A percentile compares a stretch with the other conserved stretches of the same genome.
phyloP scores from a whole-genome alignment of 2,797 vertebrate species.

The Periparus ater region DNA sequence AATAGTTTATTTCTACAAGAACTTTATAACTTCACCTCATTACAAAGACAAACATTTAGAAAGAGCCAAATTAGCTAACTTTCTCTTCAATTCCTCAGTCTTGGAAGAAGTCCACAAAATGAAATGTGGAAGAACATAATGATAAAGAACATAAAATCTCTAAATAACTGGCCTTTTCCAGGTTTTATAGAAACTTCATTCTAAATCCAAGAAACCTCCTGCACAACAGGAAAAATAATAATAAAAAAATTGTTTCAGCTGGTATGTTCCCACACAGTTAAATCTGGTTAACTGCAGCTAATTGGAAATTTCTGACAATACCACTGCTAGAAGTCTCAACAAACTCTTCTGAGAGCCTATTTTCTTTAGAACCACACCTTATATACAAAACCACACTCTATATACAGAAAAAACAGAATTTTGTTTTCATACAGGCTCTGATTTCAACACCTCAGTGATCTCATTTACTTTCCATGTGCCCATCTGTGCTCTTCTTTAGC shows the following conservation, averaged over 20 bases:
- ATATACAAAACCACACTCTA: not conserved
- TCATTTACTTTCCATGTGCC: not conserved
- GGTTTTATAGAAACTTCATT: not conserved
- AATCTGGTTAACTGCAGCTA: not conserved
- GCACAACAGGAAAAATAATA: not conserved
- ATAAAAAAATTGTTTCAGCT: not conserved
- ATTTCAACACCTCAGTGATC: not conserved
- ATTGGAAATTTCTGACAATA: not conserved
- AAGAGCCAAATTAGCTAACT: not conserved
- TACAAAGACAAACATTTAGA: not conserved
- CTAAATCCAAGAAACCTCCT: not conserved
- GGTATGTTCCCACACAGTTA: not conserved
- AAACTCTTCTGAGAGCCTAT: not conserved
- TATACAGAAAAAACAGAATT: not conserved
- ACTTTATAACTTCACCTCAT: not conserved
- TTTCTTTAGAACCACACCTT: constrained; percentile 8
- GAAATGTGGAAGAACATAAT: fast-evolving
- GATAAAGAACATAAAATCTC: not conserved
- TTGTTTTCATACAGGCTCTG: not conserved
- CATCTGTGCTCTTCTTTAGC: not conserved
- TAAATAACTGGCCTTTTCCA: not conserved
- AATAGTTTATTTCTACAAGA: not conserved
- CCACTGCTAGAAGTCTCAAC: not conserved
- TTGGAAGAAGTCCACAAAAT: not conserved
- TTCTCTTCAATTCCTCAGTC: not conserved